A percentile compares a stretch with the other conserved stretches of the same genome.
These are phyloP conservation scores for Suncus etruscus DNA, from an alignment of 2,113 vertebrate species.

Conservation along the genomic window DNA sequence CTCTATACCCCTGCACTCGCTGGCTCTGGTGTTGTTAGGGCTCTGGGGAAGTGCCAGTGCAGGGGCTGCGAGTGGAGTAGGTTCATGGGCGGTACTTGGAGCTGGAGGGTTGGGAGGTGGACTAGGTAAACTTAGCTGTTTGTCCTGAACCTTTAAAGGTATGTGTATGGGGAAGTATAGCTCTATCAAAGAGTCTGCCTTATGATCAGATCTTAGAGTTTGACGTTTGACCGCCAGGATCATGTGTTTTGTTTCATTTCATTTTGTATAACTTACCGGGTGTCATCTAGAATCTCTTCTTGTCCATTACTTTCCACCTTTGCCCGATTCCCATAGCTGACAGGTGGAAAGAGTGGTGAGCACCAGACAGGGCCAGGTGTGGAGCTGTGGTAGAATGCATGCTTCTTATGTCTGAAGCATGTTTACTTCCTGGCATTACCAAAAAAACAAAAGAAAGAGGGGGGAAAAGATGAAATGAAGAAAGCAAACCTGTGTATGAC, in stretches of 20 bases:
- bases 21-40: neutral
- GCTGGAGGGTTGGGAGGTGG: neutral
- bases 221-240: neutral
- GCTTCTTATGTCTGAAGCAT: too few species aligned
- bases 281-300: slow-evolving; percentile 14
- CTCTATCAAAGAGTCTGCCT: neutral
- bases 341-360: neutral
- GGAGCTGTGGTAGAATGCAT: too few species aligned
- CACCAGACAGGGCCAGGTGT: neutral
- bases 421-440: too few species aligned
- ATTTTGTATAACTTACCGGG: neutral
- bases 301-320: neutral
- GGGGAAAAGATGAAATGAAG: neutral
- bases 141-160: neutral
- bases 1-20: neutral
- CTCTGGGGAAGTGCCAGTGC: neutral
- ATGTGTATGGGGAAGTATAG: neutral
- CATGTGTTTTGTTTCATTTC: neutral
- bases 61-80: neutral
- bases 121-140: slow-evolving; percentile 23
- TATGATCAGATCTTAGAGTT: too few species aligned
- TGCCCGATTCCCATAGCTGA: neutral
- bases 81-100: neutral
- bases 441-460: too few species aligned
- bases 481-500: neutral